Base-by-base conservation (phyloP, 2,113 vertebrate species). In the Oreochromis niloticus region DNA sequence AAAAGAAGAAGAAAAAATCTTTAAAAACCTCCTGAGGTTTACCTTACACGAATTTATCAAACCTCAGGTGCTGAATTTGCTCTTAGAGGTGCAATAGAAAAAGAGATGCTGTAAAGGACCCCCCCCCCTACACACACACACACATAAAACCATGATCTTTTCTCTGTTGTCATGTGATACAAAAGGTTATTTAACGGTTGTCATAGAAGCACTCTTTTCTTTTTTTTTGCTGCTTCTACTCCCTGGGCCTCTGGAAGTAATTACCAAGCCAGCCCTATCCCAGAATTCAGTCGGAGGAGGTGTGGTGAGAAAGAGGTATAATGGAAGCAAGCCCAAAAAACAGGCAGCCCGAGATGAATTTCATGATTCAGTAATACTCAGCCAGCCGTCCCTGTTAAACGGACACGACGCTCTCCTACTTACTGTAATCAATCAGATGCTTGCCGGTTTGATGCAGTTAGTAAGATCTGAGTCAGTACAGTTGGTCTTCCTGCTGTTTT, bases 211-310 rank as follows among this genome's bases (percentile, higher is more conserved):
- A 81, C 80, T 92, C 80, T 39, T 88, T 93, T 50, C 17, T 50
- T 16, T 71, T 71, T 46, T 71, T 80, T 78, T 88, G 90, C 91
- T 87, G 87, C 89, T 88, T 87, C 85, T 81, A 80, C 90, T 93
- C 91, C 79, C 81, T 63, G 83, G 78, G 88, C 94, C 91, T 97
- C 96, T 97, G 96, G 96, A 97, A 96, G 96, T 96, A 96, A 97
- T 97, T 97, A 96, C 94, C 86, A 43, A 82, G 91, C 89, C 89
- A 96, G 93, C 89, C 90, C 93, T 93, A 90, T 96, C 94, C 95
- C 95, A 95, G 95, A 95, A 94, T 96, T 91, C 95, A 91, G 89
- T 92, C 87, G 66, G 92, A 92, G 94, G 91, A 94, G 95, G 95
- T 93, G 94, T 93, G 94, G 94, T 92, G 91, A 91, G 91, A 93